phyloP scores from a whole-genome alignment of 2,888 invertebrate species.

The Anarsia innoxiella region DNA sequence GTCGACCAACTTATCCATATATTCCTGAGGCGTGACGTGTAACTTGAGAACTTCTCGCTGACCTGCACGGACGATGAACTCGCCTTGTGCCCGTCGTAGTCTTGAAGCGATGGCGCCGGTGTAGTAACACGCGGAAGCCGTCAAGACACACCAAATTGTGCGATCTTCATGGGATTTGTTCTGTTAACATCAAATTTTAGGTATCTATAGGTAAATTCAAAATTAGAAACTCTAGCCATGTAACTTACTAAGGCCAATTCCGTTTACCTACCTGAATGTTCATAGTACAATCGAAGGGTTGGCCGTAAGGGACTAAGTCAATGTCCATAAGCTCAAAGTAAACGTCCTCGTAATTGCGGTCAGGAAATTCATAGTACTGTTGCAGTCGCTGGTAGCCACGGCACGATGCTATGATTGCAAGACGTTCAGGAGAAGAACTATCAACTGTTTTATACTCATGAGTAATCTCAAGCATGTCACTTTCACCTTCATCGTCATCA shows the following conservation, averaged over 20 bases:
- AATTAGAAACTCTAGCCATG: neutral
- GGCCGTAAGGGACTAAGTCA: constrained; percentile 78
- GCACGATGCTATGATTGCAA: constrained; percentile 80
- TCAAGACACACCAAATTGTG: constrained; percentile 77
- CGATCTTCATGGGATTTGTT: constrained; percentile 78
- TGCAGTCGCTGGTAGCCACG: constrained; percentile 77
- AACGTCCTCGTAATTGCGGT: constrained; percentile 77
- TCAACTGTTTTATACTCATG: constrained; percentile 78
- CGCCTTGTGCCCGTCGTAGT: constrained; percentile 77
- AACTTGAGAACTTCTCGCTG: constrained; percentile 78
- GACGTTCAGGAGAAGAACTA: constrained; percentile 78
- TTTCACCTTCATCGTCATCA: constrained; percentile 78
- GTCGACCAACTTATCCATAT: constrained; percentile 81
- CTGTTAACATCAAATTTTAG: constrained; percentile 31
- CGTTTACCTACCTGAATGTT: constrained; percentile 69
- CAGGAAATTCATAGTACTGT: constrained; percentile 76
- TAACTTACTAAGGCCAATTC: neutral
- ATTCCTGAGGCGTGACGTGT: constrained; percentile 78
- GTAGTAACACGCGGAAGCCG: constrained; percentile 80
- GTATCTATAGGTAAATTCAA: neutral
- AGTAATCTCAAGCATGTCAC: constrained; percentile 80
- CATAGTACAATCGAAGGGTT: constrained; percentile 79
- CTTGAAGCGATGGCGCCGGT: constrained; percentile 80
- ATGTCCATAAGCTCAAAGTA: constrained; percentile 79
- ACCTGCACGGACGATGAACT: constrained; percentile 76